Base-by-base conservation (phyloP, 2,797 vertebrate genomes). In the Leptatherina wallacei region DNA sequence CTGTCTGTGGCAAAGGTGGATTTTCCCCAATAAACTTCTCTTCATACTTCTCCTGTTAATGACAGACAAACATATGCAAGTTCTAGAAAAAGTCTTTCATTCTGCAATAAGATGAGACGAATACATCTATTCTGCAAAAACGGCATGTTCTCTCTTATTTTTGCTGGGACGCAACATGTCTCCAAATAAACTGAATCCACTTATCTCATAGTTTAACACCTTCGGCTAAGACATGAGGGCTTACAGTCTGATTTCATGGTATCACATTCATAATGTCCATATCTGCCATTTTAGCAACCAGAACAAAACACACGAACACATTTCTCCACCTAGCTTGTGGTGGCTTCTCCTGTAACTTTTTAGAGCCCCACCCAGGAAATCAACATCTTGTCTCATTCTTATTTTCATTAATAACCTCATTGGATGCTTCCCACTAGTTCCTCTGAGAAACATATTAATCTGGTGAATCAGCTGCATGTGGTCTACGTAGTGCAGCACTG, bases 31-130 rank as follows among this genome's bases (percentile, higher is more conserved):
- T 88, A 88, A 96, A 94, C 70, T 78, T 93, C 84, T 96, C 95
- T 72, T 96, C 95, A 4, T 96, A 94, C 84, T 93, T 96, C 75
- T 92, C 92, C 95, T 96, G 90, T 90, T 64, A 78, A 71, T 66
- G 74, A 89, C 40, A 80, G 44, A 83, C 24, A 76, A 68, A 82
- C 8, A 70, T 63, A 67, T 16, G 72, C 13, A 71, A 24, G 13
- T 3, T 68, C 14, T 22, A n/a, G 30, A 78, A 35, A 11, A 65
- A 58, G 40, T 63, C 0, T 14, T 52, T 30, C 66, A 77, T 12
- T 5, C 38, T 44, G 13, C 38, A 61, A 29, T 32, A 29, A 27
- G 2, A 58, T 57, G 9, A 73, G 24, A 38, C 24, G 11, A 51
- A 9, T 22, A 42, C 4, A 40, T 16, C 18, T 24, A 29, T 33